Percentiles rank a stretch among this genome's conserved stretches.
Conservation (phyloP, 2,113 vertebrate genomes). For the rabbit (Oryctolagus cuniculus) region mOryCun1.1 NC_091434.1:144280001-144280500, state of each 20-base stretch:
- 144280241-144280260: background rate
- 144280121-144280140: constrained; percentile 61
- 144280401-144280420: background rate
- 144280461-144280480: background rate
- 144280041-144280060: constrained; percentile 68
- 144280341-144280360: background rate
- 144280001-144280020: constrained; percentile 53
- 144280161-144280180: constrained; percentile 63
- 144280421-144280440: constrained; percentile 40
- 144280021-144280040: constrained; percentile 60
- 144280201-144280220: constrained; percentile 1
- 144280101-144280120: constrained; percentile 69
- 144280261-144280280: background rate
- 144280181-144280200: background rate
- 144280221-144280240: background rate
- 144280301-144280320: background rate
- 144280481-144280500: constrained; percentile 2
- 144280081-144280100: constrained; percentile 69
- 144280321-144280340: background rate
- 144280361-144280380: background rate
- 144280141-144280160: constrained; percentile 67
- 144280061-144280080: constrained; percentile 63
- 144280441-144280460: constrained; percentile 9
- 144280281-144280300: background rate
- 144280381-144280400: constrained; percentile 7